These are phyloP conservation scores for Clitarchus hookeri DNA, from an alignment of 2,888 invertebrate genomes.

Conservation along the genomic window DNA sequence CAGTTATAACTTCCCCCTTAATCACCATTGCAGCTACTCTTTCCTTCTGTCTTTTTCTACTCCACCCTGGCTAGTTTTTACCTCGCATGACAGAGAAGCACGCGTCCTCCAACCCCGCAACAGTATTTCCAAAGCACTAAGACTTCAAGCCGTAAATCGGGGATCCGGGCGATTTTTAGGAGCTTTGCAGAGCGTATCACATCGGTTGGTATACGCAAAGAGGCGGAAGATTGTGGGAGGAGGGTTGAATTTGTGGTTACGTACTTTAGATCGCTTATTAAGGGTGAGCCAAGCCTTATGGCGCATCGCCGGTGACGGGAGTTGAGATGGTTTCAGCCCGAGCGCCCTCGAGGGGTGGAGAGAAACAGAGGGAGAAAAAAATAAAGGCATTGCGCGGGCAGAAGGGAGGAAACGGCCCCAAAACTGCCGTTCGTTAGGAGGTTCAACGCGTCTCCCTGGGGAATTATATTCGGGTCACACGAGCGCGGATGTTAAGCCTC, in stretches of 20 bases:
- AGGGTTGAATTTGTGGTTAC: not conserved
- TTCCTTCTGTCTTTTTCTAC: not conserved
- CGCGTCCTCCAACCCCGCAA: not conserved
- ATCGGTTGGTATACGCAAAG: too few relatives aligned
- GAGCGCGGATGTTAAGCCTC: constrained; percentile 14
- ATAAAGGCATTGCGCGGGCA: not conserved
- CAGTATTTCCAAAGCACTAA: not conserved
- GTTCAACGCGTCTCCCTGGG: not conserved
- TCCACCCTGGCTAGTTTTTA: not conserved
- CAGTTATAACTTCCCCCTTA: too few relatives aligned
- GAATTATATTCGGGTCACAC: not conserved
- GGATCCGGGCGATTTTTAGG: not conserved
- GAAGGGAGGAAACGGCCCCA: not conserved
- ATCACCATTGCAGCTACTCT: too few relatives aligned
- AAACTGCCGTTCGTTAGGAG: not conserved
- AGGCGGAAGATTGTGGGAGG: too few relatives aligned
- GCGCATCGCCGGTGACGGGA: too few relatives aligned
- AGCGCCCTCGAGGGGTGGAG: not conserved
- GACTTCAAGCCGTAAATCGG: not conserved
- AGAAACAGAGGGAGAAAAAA: not conserved
- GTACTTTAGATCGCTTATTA: constrained; percentile 9
- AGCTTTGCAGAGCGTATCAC: not conserved
- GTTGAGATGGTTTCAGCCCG: too few relatives aligned
- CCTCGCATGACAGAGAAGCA: not conserved
- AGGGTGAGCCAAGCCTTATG: not conserved